Conservation (phyloP, 2,797 vertebrate genomes). For the Onychomys arenicola region DNA sequence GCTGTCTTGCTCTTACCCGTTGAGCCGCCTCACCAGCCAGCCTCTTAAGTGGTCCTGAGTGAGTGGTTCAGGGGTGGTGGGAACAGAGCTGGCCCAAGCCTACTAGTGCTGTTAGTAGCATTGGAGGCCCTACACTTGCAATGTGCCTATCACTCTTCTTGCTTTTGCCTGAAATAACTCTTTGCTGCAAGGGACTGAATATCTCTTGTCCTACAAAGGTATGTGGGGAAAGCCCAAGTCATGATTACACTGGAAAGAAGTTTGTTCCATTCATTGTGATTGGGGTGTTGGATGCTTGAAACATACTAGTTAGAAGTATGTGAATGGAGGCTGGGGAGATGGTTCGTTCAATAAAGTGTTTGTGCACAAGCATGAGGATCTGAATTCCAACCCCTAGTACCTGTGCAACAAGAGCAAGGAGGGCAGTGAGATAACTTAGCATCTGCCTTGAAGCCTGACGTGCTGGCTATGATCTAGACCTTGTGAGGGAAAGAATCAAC, state of each 20-base stretch:
- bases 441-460: not conserved
- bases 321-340: not conserved
- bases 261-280: not conserved
- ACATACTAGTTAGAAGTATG: constrained; percentile 29
- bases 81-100: not conserved
- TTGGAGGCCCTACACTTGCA: not conserved
- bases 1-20: not conserved
- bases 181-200: not conserved
- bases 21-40: not conserved
- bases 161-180: not conserved
- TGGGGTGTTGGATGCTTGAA: not conserved
- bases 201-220: not conserved
- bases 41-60: not conserved
- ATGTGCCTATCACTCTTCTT: not conserved
- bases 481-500: not conserved
- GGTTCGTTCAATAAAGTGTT: not conserved
- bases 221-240: not conserved
- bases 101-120: not conserved
- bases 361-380: not conserved
- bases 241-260: not conserved
- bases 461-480: not conserved
- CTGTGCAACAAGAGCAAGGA: not conserved
- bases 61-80: not conserved
- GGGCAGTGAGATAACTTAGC: no score
- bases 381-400: not conserved